Conservation (phyloP, 2,797 vertebrate genomes). For the Pipistrellus pygmaeus region DNA sequence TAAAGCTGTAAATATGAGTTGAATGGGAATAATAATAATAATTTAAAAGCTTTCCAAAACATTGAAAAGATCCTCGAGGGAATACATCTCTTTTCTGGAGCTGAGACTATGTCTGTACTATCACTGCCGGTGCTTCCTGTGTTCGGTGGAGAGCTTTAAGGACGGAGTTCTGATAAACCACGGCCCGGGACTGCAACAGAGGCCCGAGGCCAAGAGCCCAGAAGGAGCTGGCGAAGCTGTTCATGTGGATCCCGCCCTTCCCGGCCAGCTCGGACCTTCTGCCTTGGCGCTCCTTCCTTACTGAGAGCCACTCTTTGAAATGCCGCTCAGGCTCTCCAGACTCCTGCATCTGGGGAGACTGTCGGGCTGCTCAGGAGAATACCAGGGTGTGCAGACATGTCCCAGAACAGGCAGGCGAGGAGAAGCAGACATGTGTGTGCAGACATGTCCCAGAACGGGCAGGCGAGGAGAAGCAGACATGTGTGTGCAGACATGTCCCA, state of each 20-base stretch:
- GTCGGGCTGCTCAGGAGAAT: neutral
- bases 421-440: too few relatives aligned
- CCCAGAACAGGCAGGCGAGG: too few relatives aligned
- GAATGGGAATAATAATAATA: neutral
- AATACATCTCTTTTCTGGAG: neutral
- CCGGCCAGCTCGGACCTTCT: neutral
- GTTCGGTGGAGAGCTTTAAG: neutral
- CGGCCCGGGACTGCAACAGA: neutral
- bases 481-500: too few relatives aligned
- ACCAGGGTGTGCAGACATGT: too few relatives aligned
- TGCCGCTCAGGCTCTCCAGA: neutral
- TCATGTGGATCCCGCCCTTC: neutral
- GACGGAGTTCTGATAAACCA: neutral
- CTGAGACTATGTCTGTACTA: neutral
- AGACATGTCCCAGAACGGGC: too few relatives aligned
- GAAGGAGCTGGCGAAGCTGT: neutral
- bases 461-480: too few relatives aligned
- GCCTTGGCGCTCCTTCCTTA: neutral
- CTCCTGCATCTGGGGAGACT: neutral
- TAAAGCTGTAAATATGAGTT: neutral
- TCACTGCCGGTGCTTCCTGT: neutral
- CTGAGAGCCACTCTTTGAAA: neutral
- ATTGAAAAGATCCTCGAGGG: neutral
- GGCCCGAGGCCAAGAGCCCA: neutral
- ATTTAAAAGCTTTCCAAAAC: constrained; percentile 10